Conservation (phyloP, 2,797 vertebrate genomes). For the Hydrophis major region DNA sequence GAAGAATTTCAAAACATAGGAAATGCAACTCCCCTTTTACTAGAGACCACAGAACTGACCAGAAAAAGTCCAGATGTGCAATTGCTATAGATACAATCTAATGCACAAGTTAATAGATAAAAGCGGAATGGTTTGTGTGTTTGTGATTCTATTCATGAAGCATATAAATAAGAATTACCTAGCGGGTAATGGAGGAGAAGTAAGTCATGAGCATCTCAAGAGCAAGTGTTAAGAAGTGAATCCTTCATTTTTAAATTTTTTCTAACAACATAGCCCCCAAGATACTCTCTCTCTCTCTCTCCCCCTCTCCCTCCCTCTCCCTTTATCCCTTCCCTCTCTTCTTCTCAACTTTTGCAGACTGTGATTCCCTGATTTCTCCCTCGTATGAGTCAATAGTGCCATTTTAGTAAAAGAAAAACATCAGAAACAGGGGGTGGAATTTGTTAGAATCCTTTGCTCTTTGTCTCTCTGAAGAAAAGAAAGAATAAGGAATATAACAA, state of each 20-base stretch:
- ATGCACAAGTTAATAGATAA: background rate
- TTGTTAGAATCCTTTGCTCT: background rate
- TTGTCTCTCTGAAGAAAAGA: background rate
- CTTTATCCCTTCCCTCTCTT: background rate
- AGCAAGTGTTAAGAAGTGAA: background rate
- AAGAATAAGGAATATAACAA: background rate
- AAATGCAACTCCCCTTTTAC: background rate
- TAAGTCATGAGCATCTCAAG: background rate
- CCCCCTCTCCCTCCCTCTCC: background rate
- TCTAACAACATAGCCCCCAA: background rate
- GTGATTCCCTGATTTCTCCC: background rate
- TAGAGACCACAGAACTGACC: background rate
- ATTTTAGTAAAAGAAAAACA: background rate
- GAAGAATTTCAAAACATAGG: slow-evolving; percentile 6
- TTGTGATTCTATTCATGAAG: background rate
- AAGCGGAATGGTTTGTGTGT: background rate
- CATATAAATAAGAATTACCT: background rate
- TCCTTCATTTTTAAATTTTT: background rate
- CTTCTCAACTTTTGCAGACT: background rate
- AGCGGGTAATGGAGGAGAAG: background rate
- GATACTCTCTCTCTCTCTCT: background rate
- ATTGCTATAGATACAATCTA: background rate
- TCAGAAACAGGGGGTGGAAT: background rate
- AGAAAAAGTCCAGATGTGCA: background rate
- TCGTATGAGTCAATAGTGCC: background rate